Percentiles rank a stretch among this genome's conserved stretches.
Evolutionary conservation across 2,113 vertebrate species (phyloP).

Genomic region (Castor canadensis): DNA sequence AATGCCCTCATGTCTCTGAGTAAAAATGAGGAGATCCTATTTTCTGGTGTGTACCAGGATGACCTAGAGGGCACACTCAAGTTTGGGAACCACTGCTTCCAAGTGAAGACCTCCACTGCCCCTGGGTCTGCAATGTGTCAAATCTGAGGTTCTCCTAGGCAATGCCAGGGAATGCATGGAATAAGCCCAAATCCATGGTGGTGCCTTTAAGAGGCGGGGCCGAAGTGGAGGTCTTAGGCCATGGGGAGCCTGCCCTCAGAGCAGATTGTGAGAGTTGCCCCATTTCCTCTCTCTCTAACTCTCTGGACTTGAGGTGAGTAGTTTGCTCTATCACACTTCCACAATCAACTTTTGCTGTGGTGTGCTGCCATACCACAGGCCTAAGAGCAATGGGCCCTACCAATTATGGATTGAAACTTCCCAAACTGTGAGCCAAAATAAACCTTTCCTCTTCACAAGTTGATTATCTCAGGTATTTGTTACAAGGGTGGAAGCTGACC

Average conservation of each 20-base stretch:
- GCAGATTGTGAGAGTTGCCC: not conserved
- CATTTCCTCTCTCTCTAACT: not conserved
- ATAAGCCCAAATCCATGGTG: not conserved
- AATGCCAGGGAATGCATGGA: fast-evolving
- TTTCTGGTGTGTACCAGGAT: not conserved
- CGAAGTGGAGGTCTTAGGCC: not conserved
- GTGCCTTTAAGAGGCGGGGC: not conserved
- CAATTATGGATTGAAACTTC: not conserved
- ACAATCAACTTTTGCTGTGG: not conserved
- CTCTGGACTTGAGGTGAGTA: not conserved
- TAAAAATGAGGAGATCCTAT: not conserved
- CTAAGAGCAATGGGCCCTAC: not conserved
- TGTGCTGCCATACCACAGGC: not conserved
- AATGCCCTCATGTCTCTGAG: not conserved
- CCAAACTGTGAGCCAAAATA: not conserved
- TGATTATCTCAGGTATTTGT: not conserved
- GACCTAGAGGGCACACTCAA: not conserved
- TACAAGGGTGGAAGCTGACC: not conserved
- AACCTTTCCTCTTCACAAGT: not conserved
- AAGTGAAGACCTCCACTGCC: not conserved
- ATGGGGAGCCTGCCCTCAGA: too few relatives aligned
- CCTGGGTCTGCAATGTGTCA: not conserved
- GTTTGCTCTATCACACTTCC: not conserved
- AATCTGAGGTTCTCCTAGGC: not conserved
- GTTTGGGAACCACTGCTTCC: not conserved